phyloP scores from a whole-genome alignment of 2,113 vertebrate species.

The Cygnus atratus region DNA sequence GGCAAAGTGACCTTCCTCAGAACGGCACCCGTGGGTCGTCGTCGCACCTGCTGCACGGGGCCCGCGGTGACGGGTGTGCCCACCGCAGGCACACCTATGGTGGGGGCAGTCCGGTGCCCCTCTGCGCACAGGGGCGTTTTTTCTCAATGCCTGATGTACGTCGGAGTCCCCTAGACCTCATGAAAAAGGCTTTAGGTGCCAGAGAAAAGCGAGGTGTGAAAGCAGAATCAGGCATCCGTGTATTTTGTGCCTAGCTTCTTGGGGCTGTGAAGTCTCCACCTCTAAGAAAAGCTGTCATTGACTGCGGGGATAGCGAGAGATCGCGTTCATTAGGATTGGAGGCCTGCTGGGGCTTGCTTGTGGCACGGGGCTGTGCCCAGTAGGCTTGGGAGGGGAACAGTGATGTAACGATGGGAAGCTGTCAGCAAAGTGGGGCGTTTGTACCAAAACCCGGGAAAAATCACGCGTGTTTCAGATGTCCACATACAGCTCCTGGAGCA shows the following conservation, averaged over 20 bases:
- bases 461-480: not conserved
- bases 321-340: accelerated
- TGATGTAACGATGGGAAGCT: not conserved
- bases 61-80: too few relatives aligned
- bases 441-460: not conserved
- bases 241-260: accelerated
- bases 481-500: accelerated
- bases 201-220: not conserved
- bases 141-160: accelerated
- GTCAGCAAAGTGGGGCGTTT: too few relatives aligned
- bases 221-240: accelerated
- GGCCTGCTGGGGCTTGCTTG: not conserved
- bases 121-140: accelerated
- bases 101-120: too few relatives aligned
- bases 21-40: not conserved
- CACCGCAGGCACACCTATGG: not conserved
- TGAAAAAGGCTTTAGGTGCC: not conserved
- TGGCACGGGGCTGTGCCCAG: accelerated
- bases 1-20: not conserved
- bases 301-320: accelerated
- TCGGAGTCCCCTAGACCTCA: accelerated
- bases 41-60: too few relatives aligned
- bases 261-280: accelerated
- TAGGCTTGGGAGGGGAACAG: accelerated
- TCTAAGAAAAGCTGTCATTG: accelerated